Evolutionary conservation across 2,113 vertebrate genomes (phyloP), one percentile per base, ranked within the genome.

Genomic region (Suricata suricatta): DNA sequence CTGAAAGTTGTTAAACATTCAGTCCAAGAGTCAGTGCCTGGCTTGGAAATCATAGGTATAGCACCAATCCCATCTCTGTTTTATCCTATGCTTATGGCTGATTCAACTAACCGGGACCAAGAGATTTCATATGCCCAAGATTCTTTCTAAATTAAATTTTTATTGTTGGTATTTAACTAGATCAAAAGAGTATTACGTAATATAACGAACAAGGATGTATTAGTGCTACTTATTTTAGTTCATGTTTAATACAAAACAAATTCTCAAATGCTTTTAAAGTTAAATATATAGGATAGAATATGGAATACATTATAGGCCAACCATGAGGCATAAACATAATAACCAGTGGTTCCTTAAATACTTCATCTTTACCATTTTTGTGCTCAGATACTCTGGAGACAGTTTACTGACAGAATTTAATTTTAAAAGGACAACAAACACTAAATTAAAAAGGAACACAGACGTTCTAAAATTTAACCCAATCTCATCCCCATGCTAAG

Each of bases 91-190:
- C 84, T 96, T 71, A 82, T 60, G 69, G 44, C 29, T 93, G 66
- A 96, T 94, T 97, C 88, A 96, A 89, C 86, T 97, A 96, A 93
- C 94, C 81, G 68, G 52, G 81, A 88, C 77, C 79, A 77, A 93
- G 95, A 96, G 90, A 88, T 74, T 97, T 96, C 91, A 95, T 95
- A 95, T 95, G 88, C 33, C n/a, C 86, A 96, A 91, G 86, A 97
- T 98, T 97, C 84, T 94, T 97, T 95, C 93, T 90, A 98, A 98
- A 98, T 95, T 97, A 97, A 97, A 95, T 96, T 97, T 97, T 97
- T 97, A 97, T 97, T 97, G 79, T 95, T 96, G 82, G 85, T 90
- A 94, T 95, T 97, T 95, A 96, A 95, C 86, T 85, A 97, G 91
- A 97, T 96, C 95, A 95, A 96, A 96, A 95, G 92, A 94, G 88